Base-by-base conservation (phyloP, 1,140 invertebrate genomes). In the Drosophila pseudoobscura region DNA sequence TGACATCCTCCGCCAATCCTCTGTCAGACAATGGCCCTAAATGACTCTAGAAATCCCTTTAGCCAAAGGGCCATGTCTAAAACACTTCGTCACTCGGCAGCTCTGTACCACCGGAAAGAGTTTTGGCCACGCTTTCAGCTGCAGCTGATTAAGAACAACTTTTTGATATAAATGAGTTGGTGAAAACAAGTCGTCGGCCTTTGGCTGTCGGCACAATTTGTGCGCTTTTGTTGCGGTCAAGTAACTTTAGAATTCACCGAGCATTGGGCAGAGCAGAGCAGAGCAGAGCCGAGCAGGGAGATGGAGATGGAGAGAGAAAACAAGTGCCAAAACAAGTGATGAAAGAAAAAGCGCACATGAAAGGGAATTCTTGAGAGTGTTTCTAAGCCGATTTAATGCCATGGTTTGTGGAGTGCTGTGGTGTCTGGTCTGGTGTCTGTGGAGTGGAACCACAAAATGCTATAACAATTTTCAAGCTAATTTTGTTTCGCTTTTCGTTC, bases 191-290 rank as follows among this genome's bases (percentile, higher is more conserved):
- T 65, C 31, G 29, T 39, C 35, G 2, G 3, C 11, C 35, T 4
- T 11, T 39, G 35, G 4, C 35, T 13, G 3, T 39, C 77, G 71
- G 75, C 80, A 83, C 75, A 84, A 71, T 84, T 83, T 80, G 58
- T 69, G 51, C 80, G 79, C 79, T 78, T 64, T 79, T 83, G 70
- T 78, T 83, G 79, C 70, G 79, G 79, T 83, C 79, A 84, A 83
- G 71, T 60, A 71, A 83, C 70, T 83, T 78, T 57, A 71, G 70
- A 78, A 20, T 20, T 20, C 20, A 2, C 20, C 20, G 20, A 20
- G 20, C 20, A 83, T 78, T 75, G 46, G 43, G 49, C 52, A 51
- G 11, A n/a, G 47, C 6, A 59, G 11, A n/a, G 47, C 6, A 59
- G 24, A n/a, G 29, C 17, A 51, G 44, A 24, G 15, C 15, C 15